Evolutionary conservation across 2,113 vertebrate species (phyloP).

Genomic region (Macroglossus sobrinus): DNA sequence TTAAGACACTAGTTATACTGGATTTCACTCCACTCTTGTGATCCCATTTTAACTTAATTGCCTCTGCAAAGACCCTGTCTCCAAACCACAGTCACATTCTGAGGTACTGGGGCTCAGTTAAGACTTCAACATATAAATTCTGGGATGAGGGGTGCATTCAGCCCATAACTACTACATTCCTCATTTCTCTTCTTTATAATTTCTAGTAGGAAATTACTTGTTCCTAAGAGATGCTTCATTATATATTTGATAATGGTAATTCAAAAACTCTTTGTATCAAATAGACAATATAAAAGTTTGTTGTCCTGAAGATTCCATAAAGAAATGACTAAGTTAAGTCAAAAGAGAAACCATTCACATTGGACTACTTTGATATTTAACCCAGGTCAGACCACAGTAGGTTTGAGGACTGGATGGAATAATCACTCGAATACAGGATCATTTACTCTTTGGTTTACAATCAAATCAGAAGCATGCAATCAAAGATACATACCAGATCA

Average conservation of each 20-base stretch:
- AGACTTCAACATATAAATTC: neutral
- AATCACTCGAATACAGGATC: neutral
- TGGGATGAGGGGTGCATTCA: neutral
- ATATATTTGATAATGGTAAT: neutral
- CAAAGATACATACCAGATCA: neutral
- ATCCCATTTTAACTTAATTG: neutral
- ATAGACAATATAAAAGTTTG: neutral
- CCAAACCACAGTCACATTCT: neutral
- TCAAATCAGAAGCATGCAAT: neutral
- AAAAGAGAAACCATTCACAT: neutral
- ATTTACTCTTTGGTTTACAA: slow-evolving; percentile 12
- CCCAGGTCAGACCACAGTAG: slow-evolving; percentile 2
- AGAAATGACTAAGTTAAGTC: neutral
- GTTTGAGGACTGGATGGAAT: neutral
- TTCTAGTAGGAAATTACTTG: neutral
- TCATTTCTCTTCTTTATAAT: neutral
- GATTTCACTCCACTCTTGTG: neutral
- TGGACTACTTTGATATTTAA: neutral
- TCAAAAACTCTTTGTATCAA: neutral
- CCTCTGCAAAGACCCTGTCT: neutral
- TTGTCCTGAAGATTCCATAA: neutral
- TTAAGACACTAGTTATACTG: neutral
- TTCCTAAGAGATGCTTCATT: neutral
- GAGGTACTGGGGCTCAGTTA: neutral
- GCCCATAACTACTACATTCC: neutral